A percentile compares a stretch with the other conserved stretches of the same genome.
phyloP scores from a whole-genome alignment of 2,888 invertebrate species.

The Corbicula japonica region DNA sequence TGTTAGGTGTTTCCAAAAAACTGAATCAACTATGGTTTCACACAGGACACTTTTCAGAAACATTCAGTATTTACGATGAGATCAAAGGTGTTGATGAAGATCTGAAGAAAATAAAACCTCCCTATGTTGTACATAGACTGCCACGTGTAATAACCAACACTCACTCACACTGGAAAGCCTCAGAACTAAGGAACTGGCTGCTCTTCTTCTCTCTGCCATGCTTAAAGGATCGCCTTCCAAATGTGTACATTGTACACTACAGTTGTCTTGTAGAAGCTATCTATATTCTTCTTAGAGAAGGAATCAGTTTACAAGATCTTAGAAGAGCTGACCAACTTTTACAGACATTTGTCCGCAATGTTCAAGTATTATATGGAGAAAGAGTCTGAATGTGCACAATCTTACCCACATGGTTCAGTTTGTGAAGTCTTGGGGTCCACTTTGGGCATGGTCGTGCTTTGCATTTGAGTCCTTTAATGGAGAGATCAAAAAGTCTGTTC shows the following conservation, averaged over 20 bases:
- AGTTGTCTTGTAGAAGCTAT: slow-evolving; percentile 52
- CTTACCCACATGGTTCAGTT: slow-evolving; percentile 45
- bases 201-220: slow-evolving; percentile 57
- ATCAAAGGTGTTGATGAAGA: slow-evolving; percentile 28
- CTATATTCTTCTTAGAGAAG: slow-evolving; percentile 51
- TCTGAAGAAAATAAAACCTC: slow-evolving; percentile 41
- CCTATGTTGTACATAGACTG: slow-evolving; percentile 39
- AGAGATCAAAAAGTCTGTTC: slow-evolving; percentile 46
- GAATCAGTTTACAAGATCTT: slow-evolving; percentile 39
- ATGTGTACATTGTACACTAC: slow-evolving; percentile 48
- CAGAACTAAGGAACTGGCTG: slow-evolving; percentile 59
- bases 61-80: slow-evolving; percentile 13
- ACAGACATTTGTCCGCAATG: slow-evolving; percentile 33
- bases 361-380: slow-evolving; percentile 38
- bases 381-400: slow-evolving; percentile 58
- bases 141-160: slow-evolving; percentile 44
- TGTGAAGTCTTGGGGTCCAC: slow-evolving; percentile 60
- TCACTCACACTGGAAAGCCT: slow-evolving; percentile 61
- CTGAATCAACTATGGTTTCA: slow-evolving; percentile 48
- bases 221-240: slow-evolving; percentile 33
- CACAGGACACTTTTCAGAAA: slow-evolving; percentile 1
- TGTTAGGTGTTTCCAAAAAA: slow-evolving; percentile 52
- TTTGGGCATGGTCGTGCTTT: slow-evolving; percentile 69
- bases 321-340: slow-evolving; percentile 35
- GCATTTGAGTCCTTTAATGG: slow-evolving; percentile 66